Evolutionary conservation across 2,888 invertebrate species (phyloP), one percentile per base, ranked within the genome.

Genomic region (Drosophila sordidula): DNA sequence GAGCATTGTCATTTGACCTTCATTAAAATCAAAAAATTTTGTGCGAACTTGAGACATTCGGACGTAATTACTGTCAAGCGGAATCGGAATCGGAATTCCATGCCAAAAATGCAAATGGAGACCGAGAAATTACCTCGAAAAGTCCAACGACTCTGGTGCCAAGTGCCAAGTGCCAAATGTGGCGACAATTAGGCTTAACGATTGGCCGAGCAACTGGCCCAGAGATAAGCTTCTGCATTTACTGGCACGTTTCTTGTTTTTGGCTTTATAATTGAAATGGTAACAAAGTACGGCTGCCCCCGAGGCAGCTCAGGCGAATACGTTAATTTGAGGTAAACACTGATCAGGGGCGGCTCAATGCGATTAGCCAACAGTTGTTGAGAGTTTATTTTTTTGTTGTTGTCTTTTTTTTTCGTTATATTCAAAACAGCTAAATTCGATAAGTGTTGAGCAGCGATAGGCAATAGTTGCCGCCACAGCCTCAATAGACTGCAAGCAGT

Each of bases 31-130:
- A 80, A 65, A 29, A 29, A 58, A 46, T 45, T 67, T 58, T 89
- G 66, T 70, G 75, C 87, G 75, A 83, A 89, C 87, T 89, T 83
- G 78, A 70, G 87, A 64, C 61, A 78, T 62, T 83, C 64, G 78
- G 63, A 78, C 85, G 75, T 81, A 83, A 89, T 89, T 75, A 75
- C 87, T 89, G 88, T 81, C 82, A 77, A 80, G 77, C 67, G 72
- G 66, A 71, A 77, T 80, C 58, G 61, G 59, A 71, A 64, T 70
- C 45, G 46, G 12, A 47, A 65, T 71, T 80, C 62, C 76, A 70
- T 67, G 58, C 76, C 51, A 67, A 69, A 73, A 76, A 77, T 80
- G 71, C 77, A 77, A 77, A 76, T 88, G 49, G 79, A 65, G 66
- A 82, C 63, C 46, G 54, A 63, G 59, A 38, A 75, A 68, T 56